Percentiles rank a stretch among this genome's conserved stretches.
Evolutionary conservation across 2,113 vertebrate genomes (phyloP).

Genomic region (Phrynocephalus versicolor): DNA sequence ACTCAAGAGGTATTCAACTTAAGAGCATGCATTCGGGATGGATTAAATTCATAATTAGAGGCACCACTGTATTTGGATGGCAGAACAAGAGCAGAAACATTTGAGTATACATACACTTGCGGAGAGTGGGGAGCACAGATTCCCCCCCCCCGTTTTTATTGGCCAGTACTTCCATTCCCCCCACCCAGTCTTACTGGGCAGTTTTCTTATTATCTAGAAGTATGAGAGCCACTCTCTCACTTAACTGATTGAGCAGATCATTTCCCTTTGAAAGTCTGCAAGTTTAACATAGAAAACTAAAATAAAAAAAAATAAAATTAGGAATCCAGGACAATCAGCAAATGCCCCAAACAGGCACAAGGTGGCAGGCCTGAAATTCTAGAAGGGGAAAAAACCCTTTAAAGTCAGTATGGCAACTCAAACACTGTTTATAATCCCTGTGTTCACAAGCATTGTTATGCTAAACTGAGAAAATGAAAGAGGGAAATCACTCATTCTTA

Average conservation of each 20-base stretch:
- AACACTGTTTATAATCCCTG: conserved; percentile 3
- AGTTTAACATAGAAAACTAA: not conserved
- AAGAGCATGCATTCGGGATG: too few relatives aligned
- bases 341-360: not conserved
- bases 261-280: not conserved
- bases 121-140: too few relatives aligned
- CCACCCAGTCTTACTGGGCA: too few relatives aligned
- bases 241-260: not conserved
- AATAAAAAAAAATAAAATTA: not conserved
- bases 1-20: too few relatives aligned
- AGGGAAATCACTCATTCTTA: conserved; percentile 24
- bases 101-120: not conserved
- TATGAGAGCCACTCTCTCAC: not conserved
- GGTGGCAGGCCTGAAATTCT: not conserved
- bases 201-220: not conserved
- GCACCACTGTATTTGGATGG: not conserved
- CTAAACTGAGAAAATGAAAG: conserved; percentile 53
- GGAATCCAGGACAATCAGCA: not conserved
- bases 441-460: conserved; percentile 13
- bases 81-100: not conserved
- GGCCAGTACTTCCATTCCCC: not conserved
- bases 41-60: too few relatives aligned
- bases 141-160: not conserved
- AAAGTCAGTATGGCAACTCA: not conserved
- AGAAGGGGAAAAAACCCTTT: too few relatives aligned